Conservation (phyloP, 2,113 vertebrate genomes). For the Gavialis gangeticus region DNA sequence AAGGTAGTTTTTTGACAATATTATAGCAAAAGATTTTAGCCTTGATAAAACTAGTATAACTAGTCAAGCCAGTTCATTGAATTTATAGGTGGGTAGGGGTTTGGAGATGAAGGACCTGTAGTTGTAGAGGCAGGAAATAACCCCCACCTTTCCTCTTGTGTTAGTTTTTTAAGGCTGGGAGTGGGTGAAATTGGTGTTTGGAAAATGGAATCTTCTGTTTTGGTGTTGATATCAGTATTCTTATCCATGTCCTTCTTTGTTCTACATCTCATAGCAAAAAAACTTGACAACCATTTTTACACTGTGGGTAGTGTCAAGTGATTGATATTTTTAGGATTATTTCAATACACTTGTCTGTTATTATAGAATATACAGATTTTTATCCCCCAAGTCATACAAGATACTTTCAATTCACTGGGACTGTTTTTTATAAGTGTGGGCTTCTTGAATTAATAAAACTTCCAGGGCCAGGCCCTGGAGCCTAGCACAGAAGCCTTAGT, state of each 20-base stretch:
- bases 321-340: not conserved
- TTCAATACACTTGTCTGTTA: rapidly evolving
- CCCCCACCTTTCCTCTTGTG: not conserved
- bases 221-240: not conserved
- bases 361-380: not conserved
- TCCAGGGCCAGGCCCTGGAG: not conserved
- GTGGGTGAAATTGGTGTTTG: not conserved
- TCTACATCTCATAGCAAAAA: not conserved
- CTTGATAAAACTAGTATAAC: not conserved
- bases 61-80: not conserved
- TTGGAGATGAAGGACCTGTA: not conserved
- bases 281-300: not conserved
- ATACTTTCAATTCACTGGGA: not conserved
- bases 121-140: not conserved
- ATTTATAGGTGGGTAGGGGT: not conserved
- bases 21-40: not conserved
- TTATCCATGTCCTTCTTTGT: not conserved
- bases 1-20: not conserved
- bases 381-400: rapidly evolving
- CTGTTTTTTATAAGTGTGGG: not conserved
- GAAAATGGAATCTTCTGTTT: not conserved
- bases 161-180: not conserved
- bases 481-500: not conserved
- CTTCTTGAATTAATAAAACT: not conserved
- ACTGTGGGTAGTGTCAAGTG: not conserved